Percentiles rank a stretch among this genome's conserved stretches.
Conservation (phyloP, 2,888 invertebrate species). For the Nebria salina region DNA sequence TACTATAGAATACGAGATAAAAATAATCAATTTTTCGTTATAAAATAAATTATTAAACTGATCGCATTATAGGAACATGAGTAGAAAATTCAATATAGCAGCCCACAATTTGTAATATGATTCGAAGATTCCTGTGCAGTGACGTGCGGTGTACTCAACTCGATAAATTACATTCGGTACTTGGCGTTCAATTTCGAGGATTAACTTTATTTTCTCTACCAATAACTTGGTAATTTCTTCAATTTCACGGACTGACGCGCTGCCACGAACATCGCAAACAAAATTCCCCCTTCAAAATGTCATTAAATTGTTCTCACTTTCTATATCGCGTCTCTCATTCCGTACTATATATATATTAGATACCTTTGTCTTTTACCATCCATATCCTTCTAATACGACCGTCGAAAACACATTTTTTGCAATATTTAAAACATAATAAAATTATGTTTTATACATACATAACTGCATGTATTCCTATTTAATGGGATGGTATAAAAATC, state of each 20-base stretch:
- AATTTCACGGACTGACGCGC: constrained; percentile 38
- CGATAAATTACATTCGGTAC: constrained; percentile 45
- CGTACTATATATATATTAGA: not conserved
- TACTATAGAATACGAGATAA: not conserved
- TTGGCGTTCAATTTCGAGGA: constrained; percentile 45
- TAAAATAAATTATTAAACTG: not conserved
- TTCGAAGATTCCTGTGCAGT: not conserved
- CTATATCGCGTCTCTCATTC: not conserved
- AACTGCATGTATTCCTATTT: no score
- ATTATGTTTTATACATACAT: no score
- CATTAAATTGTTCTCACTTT: constrained; percentile 46
- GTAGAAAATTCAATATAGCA: constrained; percentile 1
- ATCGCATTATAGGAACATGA: not conserved
- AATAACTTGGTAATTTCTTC: constrained; percentile 47
- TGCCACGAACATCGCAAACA: constrained; percentile 19
- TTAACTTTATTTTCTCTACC: constrained; percentile 46
- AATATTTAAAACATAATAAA: no score
- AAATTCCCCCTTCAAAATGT: constrained; percentile 37
- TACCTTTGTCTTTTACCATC: no score
- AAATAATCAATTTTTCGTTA: not conserved
- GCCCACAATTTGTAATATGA: not conserved
- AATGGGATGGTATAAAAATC: no score
- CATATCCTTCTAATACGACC: no score
- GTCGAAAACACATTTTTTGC: no score
- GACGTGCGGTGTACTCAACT: constrained; percentile 8